A percentile compares a stretch with the other conserved stretches of the same genome.
Conservation (phyloP, 2,888 invertebrate genomes). For the Drosophila eohydei region DNA sequence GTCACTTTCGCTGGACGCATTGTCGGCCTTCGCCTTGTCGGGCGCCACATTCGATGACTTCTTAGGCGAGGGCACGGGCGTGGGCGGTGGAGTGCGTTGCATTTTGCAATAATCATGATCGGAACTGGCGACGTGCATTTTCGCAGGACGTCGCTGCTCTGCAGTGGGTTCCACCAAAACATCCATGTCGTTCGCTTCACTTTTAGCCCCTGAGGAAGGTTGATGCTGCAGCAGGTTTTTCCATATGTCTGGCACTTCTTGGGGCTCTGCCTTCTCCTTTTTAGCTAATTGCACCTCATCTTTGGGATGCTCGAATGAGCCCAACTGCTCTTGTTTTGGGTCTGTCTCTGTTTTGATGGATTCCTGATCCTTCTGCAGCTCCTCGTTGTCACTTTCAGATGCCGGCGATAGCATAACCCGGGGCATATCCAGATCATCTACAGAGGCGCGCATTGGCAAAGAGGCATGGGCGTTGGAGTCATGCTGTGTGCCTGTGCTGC, state of each 20-base stretch:
- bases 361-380: slow-evolving; percentile 16
- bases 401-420: slow-evolving; percentile 83
- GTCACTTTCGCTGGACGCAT: slow-evolving; percentile 85
- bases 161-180: slow-evolving; percentile 43
- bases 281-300: slow-evolving; percentile 27
- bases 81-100: slow-evolving; percentile 72
- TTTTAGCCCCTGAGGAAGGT: slow-evolving; percentile 8
- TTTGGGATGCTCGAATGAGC: slow-evolving; percentile 10
- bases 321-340: slow-evolving; percentile 17
- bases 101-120: slow-evolving; percentile 92
- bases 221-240: slow-evolving; percentile 81
- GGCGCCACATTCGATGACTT: slow-evolving; percentile 27
- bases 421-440: slow-evolving; percentile 75
- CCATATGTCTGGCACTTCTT: slow-evolving; percentile 79
- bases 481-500: slow-evolving; percentile 22
- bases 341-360: slow-evolving; percentile 7
- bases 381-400: slow-evolving; percentile 76
- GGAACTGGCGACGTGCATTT: slow-evolving; percentile 87
- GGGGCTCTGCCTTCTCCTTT: slow-evolving; percentile 26
- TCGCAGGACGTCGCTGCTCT: slow-evolving; percentile 70
- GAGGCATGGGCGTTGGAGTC: slow-evolving; percentile 9
- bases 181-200: slow-evolving; percentile 30
- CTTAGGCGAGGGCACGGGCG: slow-evolving; percentile 38
- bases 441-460: slow-evolving; percentile 59
- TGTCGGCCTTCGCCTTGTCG: slow-evolving; percentile 26